Percentiles rank a stretch among this genome's conserved stretches.
These are phyloP conservation scores for Pangasius mekongensis DNA, from an alignment of 2,797 vertebrate genomes.

Conservation along the genomic window DNA sequence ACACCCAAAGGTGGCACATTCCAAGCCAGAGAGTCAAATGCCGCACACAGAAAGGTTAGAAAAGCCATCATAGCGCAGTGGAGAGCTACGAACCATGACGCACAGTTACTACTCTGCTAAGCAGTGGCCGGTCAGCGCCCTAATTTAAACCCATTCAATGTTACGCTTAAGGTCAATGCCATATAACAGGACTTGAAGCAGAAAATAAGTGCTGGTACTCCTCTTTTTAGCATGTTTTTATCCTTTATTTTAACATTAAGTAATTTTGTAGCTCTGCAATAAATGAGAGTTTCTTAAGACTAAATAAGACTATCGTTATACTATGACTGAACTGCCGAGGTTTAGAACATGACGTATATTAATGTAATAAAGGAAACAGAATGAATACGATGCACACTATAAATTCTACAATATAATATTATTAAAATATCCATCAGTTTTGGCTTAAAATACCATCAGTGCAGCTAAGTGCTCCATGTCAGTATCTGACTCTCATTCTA, in stretches of 20 bases:
- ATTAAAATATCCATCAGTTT: neutral
- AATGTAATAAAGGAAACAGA: neutral
- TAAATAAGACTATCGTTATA: neutral
- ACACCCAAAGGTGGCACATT: conserved; percentile 71
- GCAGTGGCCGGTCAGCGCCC: neutral
- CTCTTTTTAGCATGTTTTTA: neutral
- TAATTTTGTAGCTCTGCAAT: neutral
- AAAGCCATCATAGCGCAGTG: conserved; percentile 56
- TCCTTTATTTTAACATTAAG: too few species aligned
- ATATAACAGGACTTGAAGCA: neutral
- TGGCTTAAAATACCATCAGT: neutral
- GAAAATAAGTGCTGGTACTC: neutral
- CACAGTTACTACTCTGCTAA: conserved; percentile 54
- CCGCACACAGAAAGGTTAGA: conserved; percentile 62
- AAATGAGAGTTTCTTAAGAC: neutral
- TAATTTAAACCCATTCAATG: neutral
- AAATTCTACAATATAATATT: too few species aligned
- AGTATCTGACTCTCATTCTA: neutral
- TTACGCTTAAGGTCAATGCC: neutral
- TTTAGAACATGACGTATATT: neutral
- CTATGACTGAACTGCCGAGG: neutral
- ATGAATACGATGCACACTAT: neutral
- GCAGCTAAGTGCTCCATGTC: neutral
- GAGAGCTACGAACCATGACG: conserved; percentile 51
- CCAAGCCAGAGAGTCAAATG: conserved; percentile 69